A percentile compares a stretch with the other conserved stretches of the same genome.
Evolutionary conservation across 2,888 invertebrate species (phyloP).

Genomic region (Drosophila setosimentum): DNA sequence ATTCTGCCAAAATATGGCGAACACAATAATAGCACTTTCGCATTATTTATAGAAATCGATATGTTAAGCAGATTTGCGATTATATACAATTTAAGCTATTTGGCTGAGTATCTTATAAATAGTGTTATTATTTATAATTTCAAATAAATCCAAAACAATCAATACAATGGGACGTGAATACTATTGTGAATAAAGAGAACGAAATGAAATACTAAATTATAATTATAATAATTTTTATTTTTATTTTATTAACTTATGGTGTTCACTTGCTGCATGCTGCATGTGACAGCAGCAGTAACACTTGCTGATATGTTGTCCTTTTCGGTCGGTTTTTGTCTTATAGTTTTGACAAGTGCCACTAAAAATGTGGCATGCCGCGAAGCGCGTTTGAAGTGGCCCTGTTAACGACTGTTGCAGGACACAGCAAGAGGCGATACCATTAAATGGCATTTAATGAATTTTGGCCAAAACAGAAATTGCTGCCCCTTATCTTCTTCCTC

Average conservation of each 20-base stretch:
- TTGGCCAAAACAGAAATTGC: background rate
- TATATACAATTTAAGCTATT: background rate
- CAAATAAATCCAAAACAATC: background rate
- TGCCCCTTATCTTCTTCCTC: background rate
- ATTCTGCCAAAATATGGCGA: background rate
- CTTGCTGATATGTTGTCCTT: background rate
- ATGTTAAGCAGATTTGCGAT: background rate
- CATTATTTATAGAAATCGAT: background rate
- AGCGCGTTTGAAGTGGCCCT: background rate
- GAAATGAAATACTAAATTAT: background rate
- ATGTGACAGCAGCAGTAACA: background rate
- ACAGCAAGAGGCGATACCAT: background rate
- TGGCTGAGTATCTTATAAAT: background rate
- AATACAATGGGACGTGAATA: background rate
- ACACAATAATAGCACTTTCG: background rate
- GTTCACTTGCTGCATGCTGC: background rate
- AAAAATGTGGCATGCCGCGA: background rate
- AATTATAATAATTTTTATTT: background rate
- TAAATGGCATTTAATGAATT: background rate
- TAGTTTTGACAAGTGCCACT: background rate
- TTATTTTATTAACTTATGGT: background rate
- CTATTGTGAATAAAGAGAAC: background rate
- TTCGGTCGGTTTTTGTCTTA: background rate
- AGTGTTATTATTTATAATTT: background rate
- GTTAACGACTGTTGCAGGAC: conserved; percentile 3